Evolutionary conservation across 1,140 invertebrate genomes (phyloP).

Genomic region (Philotrypesis tridentata): DNA sequence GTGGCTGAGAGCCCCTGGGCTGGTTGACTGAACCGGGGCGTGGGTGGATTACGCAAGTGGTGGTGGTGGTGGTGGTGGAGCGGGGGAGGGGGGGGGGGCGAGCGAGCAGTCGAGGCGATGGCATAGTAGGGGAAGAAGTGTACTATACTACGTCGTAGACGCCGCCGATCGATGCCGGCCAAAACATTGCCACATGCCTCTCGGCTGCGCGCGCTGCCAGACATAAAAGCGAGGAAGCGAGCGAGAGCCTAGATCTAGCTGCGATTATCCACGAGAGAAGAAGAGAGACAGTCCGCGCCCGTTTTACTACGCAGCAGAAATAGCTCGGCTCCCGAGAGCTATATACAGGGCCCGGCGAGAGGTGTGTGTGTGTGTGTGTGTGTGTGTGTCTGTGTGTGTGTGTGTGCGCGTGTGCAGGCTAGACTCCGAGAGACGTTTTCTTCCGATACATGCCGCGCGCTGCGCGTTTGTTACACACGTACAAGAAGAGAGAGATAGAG

Average conservation of each 20-base stretch:
- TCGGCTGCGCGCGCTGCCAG: constrained; percentile 38
- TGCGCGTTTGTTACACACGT: no score
- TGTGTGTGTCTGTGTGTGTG: neutral
- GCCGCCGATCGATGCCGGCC: constrained; percentile 69
- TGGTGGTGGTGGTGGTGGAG: no score
- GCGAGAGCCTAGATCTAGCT: neutral
- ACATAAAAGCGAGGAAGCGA: constrained; percentile 22
- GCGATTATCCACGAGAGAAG: neutral
- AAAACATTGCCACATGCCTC: constrained; percentile 74
- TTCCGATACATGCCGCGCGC: no score
- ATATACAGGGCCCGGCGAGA: neutral
- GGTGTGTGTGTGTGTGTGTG: no score
- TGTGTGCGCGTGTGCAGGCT: no score
- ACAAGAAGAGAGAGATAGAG: no score
- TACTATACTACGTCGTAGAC: constrained; percentile 64
- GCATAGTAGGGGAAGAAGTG: constrained; percentile 43
- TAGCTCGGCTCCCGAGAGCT: constrained; percentile 41
- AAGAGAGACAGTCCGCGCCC: constrained; percentile 26
- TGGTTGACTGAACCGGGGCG: constrained; percentile 69
- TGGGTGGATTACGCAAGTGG: constrained; percentile 66
- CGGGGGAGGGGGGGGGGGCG: no score
- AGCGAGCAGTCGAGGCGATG: no score
- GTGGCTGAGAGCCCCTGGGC: constrained; percentile 64
- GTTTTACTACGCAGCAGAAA: constrained; percentile 47
- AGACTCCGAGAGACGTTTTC: no score